Conservation (phyloP, 2,113 vertebrate species). For the Istiophorus platypterus region DNA sequence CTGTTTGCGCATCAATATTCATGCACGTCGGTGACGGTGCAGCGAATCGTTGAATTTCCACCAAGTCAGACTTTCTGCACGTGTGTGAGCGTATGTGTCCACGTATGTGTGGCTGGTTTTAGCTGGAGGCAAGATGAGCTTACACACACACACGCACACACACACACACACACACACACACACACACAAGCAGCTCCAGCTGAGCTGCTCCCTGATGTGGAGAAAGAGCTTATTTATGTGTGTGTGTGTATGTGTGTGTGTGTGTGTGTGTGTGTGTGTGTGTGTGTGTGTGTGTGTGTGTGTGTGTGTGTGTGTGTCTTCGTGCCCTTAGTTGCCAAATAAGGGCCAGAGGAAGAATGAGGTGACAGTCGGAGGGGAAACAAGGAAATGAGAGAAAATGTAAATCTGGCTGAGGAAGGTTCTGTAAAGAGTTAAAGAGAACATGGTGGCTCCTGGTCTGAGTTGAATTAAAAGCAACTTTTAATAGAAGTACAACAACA, state of each 20-base stretch:
- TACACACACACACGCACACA: constrained; percentile 21
- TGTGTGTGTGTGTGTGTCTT: not conserved
- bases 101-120: constrained; percentile 10
- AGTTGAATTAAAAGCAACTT: constrained; percentile 15
- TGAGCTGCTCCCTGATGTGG: constrained; percentile 45
- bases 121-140: constrained; percentile 28
- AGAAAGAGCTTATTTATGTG: constrained; percentile 38
- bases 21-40: constrained; percentile 1
- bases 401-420: constrained; percentile 18
- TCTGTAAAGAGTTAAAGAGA: constrained; percentile 29
- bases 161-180: constrained; percentile 21
- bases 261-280: too few relatives aligned
- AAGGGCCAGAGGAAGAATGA: constrained; percentile 26
- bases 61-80: constrained; percentile 27
- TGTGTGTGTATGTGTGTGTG: too few relatives aligned
- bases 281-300: constrained; percentile 26
- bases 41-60: constrained; percentile 18
- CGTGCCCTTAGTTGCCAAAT: constrained; percentile 28
- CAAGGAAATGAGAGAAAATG: constrained; percentile 32
- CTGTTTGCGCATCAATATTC: constrained; percentile 20
- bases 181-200: constrained; percentile 25
- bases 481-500: not conserved
- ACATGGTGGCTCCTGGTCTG: not conserved
- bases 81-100: not conserved
- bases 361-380: constrained; percentile 36